These are phyloP conservation scores for Drosophila infuscata DNA, from an alignment of 2,888 invertebrate species.

Conservation along the genomic window DNA sequence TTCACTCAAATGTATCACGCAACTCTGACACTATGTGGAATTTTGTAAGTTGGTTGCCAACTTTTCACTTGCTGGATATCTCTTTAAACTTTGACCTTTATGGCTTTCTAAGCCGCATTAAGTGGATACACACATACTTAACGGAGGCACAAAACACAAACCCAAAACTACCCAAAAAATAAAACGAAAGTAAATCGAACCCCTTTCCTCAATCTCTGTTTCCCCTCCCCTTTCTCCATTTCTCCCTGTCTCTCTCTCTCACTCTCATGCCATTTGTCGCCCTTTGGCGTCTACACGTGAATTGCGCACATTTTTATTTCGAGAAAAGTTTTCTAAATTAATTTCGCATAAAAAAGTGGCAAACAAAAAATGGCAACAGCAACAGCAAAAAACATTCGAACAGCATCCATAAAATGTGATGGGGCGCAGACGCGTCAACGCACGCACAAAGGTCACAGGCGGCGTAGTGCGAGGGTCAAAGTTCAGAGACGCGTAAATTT, in stretches of 20 bases:
- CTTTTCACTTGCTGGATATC: conserved; percentile 19
- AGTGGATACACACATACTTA: conserved; percentile 26
- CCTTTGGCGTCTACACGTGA: conserved; percentile 28
- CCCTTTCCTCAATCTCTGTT: not conserved
- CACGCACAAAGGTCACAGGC: conserved; percentile 71
- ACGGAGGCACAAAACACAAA: conserved; percentile 15
- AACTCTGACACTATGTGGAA: conserved; percentile 1
- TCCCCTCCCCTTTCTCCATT: not conserved
- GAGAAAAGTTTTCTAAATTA: conserved; percentile 73
- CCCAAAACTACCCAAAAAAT: conserved; percentile 21
- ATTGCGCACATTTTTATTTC: conserved; percentile 44
- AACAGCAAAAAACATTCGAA: conserved; percentile 31
- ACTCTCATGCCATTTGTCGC: not conserved
- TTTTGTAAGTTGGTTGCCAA: conserved; percentile 4
- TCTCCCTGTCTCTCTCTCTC: too few relatives aligned
- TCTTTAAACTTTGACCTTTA: conserved; percentile 36
- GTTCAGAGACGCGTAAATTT: conserved; percentile 76
- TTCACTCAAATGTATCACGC: not conserved
- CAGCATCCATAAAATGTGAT: conserved; percentile 65
- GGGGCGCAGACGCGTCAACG: conserved; percentile 50
- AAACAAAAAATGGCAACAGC: conserved; percentile 19
- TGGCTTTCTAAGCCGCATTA: conserved; percentile 43
- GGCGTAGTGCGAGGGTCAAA: conserved; percentile 71
- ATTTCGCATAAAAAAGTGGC: conserved; percentile 70
- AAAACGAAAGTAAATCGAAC: conserved; percentile 1